phyloP scores from a whole-genome alignment of 2,888 invertebrate genomes.

The Azorinus chamasolen region DNA sequence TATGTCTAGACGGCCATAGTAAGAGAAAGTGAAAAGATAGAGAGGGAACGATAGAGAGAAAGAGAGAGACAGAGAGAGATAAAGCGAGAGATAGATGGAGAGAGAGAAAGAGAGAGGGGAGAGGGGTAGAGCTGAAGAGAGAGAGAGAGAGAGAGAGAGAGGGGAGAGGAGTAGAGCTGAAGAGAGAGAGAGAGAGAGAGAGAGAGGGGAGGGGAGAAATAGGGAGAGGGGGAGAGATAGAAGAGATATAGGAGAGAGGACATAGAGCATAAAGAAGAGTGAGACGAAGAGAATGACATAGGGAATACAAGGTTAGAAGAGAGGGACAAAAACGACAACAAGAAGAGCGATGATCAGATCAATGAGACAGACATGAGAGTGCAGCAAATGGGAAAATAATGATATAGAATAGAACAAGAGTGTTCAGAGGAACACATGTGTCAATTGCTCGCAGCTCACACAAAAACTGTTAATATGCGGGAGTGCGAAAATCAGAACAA shows the following conservation, averaged over 20 bases:
- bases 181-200: conserved; percentile 3
- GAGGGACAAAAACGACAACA: not conserved
- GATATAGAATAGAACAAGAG: not conserved
- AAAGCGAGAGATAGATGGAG: not conserved
- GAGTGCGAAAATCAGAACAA: too few species aligned
- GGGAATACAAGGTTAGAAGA: not conserved
- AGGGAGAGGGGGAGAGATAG: not conserved
- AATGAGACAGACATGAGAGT: not conserved
- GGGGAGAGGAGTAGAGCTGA: not conserved
- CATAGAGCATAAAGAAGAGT: not conserved
- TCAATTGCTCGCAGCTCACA: too few species aligned
- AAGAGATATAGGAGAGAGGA: not conserved
- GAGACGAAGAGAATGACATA: not conserved
- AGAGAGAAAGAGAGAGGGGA: not conserved
- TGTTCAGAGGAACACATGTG: too few species aligned
- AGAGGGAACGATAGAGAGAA: too few species aligned
- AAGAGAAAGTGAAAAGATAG: too few species aligned
- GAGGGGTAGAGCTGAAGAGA: too few species aligned
- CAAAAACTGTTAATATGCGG: too few species aligned
- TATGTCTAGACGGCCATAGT: too few species aligned
- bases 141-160: conserved; percentile 1
- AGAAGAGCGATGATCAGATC: not conserved
- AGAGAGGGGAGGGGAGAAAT: not conserved
- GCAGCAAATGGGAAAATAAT: not conserved
- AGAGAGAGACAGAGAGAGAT: too few species aligned